These are phyloP conservation scores for Macquaria australasica DNA, from an alignment of 2,113 vertebrate species.

Conservation along the genomic window DNA sequence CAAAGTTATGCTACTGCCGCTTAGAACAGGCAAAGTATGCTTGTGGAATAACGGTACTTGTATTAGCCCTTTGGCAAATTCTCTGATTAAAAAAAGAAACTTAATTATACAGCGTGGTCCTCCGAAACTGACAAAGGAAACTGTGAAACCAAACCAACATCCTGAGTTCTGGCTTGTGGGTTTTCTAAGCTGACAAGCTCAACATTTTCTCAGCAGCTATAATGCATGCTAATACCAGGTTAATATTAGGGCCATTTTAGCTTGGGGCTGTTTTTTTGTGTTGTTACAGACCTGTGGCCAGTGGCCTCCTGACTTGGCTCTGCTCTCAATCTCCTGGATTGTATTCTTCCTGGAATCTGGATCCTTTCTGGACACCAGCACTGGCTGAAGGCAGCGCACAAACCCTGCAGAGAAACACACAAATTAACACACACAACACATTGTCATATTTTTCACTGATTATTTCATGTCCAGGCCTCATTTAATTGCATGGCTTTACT, in stretches of 20 bases:
- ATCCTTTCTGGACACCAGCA: slow-evolving; percentile 92
- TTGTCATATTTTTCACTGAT: neutral
- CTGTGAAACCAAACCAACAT: slow-evolving; percentile 18
- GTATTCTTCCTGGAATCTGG: slow-evolving; percentile 95
- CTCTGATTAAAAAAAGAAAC: neutral
- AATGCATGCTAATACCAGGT: neutral
- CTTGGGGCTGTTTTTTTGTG: neutral
- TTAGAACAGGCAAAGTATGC: neutral
- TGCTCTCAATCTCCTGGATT: slow-evolving; percentile 89
- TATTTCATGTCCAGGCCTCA: neutral
- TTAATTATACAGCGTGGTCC: neutral
- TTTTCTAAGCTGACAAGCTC: neutral
- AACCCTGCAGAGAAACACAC: slow-evolving; percentile 71
- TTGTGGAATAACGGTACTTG: neutral
- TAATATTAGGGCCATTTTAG: neutral
- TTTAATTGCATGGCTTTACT: neutral
- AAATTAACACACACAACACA: neutral
- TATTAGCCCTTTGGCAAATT: neutral
- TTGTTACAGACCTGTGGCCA: slow-evolving; percentile 93
- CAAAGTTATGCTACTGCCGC: neutral
- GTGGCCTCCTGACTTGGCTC: slow-evolving; percentile 89
- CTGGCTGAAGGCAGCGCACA: slow-evolving; percentile 90
- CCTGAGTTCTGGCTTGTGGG: neutral
- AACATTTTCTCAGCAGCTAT: neutral
- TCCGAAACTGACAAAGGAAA: slow-evolving; percentile 8